These are phyloP conservation scores for Gymnosoma rotundatum DNA, from an alignment of 2,888 invertebrate genomes.

Conservation along the genomic window DNA sequence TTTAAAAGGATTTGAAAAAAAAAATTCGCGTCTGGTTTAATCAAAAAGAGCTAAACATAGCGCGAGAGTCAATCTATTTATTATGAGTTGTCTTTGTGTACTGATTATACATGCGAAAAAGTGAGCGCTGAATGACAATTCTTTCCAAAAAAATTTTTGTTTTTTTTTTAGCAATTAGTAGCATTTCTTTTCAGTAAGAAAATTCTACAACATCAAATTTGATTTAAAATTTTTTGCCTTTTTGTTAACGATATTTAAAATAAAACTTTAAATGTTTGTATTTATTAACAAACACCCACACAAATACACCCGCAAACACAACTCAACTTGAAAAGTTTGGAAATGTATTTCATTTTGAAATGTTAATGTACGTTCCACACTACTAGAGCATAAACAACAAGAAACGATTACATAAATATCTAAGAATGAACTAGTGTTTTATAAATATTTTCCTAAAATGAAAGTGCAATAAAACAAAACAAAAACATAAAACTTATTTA, in stretches of 20 bases:
- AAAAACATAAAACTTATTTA: slow-evolving; percentile 31
- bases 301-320: slow-evolving; percentile 7
- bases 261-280: slow-evolving; percentile 21
- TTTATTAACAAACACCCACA: slow-evolving; percentile 15
- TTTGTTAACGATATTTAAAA: slow-evolving; percentile 17
- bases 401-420: slow-evolving; percentile 34
- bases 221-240: slow-evolving; percentile 3
- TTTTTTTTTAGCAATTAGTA: too few species aligned
- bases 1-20: too few species aligned
- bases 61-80: too few species aligned
- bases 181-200: too few species aligned
- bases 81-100: too few species aligned
- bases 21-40: too few species aligned
- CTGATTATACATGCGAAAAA: too few species aligned
- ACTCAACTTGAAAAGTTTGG: slow-evolving; percentile 36
- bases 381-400: slow-evolving; percentile 60
- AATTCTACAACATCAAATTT: slow-evolving; percentile 1
- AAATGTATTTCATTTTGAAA: slow-evolving; percentile 50
- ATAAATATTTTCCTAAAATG: slow-evolving; percentile 22
- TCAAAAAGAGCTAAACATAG: too few species aligned
- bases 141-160: too few species aligned
- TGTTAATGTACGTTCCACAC: slow-evolving; percentile 57
- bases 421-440: neutral
- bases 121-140: too few species aligned
- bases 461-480: slow-evolving; percentile 18